Base-by-base conservation (phyloP, 2,888 invertebrate genomes). In the Watsonalla cultraria region DNA sequence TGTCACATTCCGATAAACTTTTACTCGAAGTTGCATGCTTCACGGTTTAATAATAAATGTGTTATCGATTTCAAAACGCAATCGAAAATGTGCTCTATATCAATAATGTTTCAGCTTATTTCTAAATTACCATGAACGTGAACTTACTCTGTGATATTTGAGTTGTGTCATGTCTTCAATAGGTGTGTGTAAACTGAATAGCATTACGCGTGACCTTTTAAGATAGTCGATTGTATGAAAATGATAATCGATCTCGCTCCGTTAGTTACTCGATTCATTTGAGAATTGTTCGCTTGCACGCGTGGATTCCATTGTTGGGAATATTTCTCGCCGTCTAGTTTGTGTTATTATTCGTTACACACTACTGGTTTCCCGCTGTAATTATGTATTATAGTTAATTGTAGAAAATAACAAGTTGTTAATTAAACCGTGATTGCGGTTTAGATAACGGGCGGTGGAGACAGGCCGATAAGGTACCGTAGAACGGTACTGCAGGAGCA, bases 171-270 rank as follows among this genome's bases (percentile, higher is more conserved):
- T 83, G 85, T 84, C 80, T 86, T 86, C 67, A 76, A 76, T 82
- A 81, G 71, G 66, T 70, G 72, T 74, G 70, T 76, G 73, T 77
- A 76, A 71, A 65, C 66, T 87, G 84, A 87, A 89, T 89, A 74
- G 85, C 76, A 83, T 86, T 87, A 85, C 84, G 83, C 86, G 84
- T 90, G 88, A 89, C 89, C 89, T 89, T 90, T 87, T 49, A 49
- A 78, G 80, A 81, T 82, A 69, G 73, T 66, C 77, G 80, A 87
- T 89, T 86, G 86, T 87, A 84, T 84, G 83, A 86, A 87, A 88
- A 86, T 85, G 82, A 86, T 88, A 86, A 87, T 87, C 82, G 84
- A 86, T 86, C 76, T 71, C 70, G 82, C 74, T 76, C 81, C 84
- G 82, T 81, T 82, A 80, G 66, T 64, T 69, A 67, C 76, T 71